Evolutionary conservation across 2,113 vertebrate species (phyloP).

Genomic region (Steatornis caripensis): DNA sequence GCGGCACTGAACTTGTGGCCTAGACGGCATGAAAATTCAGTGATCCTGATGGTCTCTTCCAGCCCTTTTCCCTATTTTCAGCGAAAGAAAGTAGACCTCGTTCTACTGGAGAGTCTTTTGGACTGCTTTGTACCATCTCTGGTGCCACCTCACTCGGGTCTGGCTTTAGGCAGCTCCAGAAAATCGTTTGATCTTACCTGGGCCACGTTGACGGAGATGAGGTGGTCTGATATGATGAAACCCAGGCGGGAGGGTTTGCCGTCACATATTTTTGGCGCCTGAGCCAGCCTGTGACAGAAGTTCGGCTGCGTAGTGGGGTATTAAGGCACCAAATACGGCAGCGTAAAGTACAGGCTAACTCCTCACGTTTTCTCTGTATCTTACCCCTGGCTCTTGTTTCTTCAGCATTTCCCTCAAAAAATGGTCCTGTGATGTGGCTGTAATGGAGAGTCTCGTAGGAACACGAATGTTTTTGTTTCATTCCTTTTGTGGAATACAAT

Average conservation of each 20-base stretch:
- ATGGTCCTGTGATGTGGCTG: too few relatives aligned
- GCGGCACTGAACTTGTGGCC: background rate
- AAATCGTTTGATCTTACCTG: background rate
- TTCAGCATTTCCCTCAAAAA: background rate
- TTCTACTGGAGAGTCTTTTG: background rate
- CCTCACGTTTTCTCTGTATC: rapidly evolving
- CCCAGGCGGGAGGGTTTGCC: background rate
- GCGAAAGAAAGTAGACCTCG: background rate
- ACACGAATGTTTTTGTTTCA: background rate
- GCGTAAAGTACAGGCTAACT: background rate
- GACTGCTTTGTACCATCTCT: background rate
- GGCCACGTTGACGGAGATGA: rapidly evolving
- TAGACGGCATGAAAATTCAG: background rate
- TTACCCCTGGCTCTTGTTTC: background rate
- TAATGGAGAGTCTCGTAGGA: background rate
- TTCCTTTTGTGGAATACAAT: background rate
- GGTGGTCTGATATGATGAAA: background rate
- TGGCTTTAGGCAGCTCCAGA: background rate
- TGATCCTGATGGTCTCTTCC: background rate
- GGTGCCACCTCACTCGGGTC: background rate
- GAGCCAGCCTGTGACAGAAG: background rate
- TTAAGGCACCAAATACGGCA: background rate
- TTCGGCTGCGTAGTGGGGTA: rapidly evolving
- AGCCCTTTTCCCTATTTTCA: background rate
- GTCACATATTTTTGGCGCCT: background rate